These are phyloP conservation scores for Campodea augens DNA, from an alignment of 1,140 invertebrate genomes.

Conservation along the genomic window DNA sequence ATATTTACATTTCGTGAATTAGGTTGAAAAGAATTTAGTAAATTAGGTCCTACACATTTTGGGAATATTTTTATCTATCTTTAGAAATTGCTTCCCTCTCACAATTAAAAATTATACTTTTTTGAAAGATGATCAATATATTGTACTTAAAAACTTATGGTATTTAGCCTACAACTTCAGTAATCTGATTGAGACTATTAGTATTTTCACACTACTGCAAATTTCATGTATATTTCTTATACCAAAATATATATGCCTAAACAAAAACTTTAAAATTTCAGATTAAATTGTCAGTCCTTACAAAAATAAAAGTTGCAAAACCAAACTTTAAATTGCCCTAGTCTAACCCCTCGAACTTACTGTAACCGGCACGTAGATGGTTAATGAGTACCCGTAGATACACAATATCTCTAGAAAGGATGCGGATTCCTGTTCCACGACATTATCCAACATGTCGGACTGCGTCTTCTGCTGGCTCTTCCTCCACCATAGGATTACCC, in stretches of 20 bases:
- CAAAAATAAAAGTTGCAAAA: background rate
- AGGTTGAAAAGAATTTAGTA: too few species aligned
- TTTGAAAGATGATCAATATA: too few species aligned
- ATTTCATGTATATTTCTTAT: too few species aligned
- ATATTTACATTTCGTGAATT: too few species aligned
- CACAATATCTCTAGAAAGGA: slow-evolving; percentile 68
- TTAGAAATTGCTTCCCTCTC: too few species aligned
- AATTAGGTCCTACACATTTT: too few species aligned
- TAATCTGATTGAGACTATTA: too few species aligned
- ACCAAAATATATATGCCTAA: background rate
- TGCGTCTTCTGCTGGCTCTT: slow-evolving; percentile 35
- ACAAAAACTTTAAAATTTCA: background rate
- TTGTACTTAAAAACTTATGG: too few species aligned
- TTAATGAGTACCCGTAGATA: slow-evolving; percentile 85
- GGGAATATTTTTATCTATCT: too few species aligned
- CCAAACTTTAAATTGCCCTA: background rate
- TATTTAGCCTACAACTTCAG: too few species aligned
- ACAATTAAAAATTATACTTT: too few species aligned
- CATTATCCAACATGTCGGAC: slow-evolving; percentile 18
- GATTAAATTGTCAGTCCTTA: background rate
- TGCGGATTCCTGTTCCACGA: slow-evolving; percentile 33
- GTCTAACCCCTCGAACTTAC: slow-evolving; percentile 20
- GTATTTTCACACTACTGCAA: too few species aligned
- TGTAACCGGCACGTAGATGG: slow-evolving; percentile 86
- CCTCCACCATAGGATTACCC: slow-evolving; percentile 69